Percentiles rank a stretch among this genome's conserved stretches.
Evolutionary conservation across 2,797 vertebrate genomes (phyloP).

Genomic region (Hoplostethus mediterraneus): DNA sequence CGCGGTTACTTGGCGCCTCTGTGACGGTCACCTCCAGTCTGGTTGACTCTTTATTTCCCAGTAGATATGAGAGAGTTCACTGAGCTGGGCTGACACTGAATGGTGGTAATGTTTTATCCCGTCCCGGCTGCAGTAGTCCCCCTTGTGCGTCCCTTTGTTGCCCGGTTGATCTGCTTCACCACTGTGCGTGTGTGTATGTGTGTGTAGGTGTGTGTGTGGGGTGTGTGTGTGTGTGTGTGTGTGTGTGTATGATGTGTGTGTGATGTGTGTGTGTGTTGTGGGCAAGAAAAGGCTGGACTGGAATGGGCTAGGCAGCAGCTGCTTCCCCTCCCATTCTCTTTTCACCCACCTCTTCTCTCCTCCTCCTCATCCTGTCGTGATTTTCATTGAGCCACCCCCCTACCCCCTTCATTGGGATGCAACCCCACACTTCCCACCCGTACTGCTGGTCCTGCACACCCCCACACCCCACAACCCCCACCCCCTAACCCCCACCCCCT

Average conservation of each 20-base stretch:
- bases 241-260: slow-evolving; percentile 9
- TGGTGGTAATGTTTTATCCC: slow-evolving; percentile 16
- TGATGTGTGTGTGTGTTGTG: slow-evolving; percentile 25
- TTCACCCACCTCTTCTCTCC: slow-evolving; percentile 75
- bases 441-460: slow-evolving; percentile 57
- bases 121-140: slow-evolving; percentile 45
- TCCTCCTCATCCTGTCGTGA: slow-evolving; percentile 85
- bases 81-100: slow-evolving; percentile 30
- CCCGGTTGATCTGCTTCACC: slow-evolving; percentile 52
- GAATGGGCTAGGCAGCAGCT: slow-evolving; percentile 69
- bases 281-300: slow-evolving; percentile 63
- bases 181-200: not conserved
- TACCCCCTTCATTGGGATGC: slow-evolving; percentile 87
- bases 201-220: too few relatives aligned
- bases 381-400: slow-evolving; percentile 85
- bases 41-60: slow-evolving; percentile 40
- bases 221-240: slow-evolving; percentile 13
- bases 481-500: not conserved
- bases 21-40: slow-evolving; percentile 77
- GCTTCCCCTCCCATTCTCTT: slow-evolving; percentile 66
- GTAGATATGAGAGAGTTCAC: slow-evolving; percentile 35
- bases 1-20: slow-evolving; percentile 66
- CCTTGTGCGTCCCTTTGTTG: slow-evolving; percentile 64
- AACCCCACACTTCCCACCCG: slow-evolving; percentile 78
- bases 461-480: slow-evolving; percentile 1